These are phyloP conservation scores for Ariopsis seemanni DNA, from an alignment of 2,113 vertebrate genomes.

Conservation along the genomic window DNA sequence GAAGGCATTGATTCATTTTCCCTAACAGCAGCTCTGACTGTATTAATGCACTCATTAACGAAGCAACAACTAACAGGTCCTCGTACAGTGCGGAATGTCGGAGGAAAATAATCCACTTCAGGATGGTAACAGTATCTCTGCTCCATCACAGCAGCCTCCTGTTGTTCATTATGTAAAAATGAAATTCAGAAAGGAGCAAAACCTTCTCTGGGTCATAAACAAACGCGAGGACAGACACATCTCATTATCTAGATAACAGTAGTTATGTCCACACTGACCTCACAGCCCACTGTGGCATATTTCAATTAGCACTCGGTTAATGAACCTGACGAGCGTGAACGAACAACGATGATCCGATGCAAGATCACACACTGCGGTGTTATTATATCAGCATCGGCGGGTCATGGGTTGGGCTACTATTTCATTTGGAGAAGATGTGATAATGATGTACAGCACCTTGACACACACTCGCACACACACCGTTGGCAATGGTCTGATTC, in stretches of 20 bases:
- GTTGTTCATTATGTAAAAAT: background rate
- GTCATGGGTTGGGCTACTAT: background rate
- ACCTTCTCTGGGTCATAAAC: background rate
- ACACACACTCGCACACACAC: background rate
- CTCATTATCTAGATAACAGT: background rate
- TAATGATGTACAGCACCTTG: background rate
- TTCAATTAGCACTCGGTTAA: constrained; percentile 3
- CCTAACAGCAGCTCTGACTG: background rate
- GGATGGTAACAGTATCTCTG: too few relatives aligned
- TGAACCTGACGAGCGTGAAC: background rate
- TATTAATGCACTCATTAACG: too few relatives aligned
- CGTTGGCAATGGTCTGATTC: background rate
- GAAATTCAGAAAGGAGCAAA: background rate
- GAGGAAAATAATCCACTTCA: too few relatives aligned
- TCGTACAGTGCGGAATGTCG: too few relatives aligned
- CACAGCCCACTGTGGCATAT: background rate
- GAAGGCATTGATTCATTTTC: background rate
- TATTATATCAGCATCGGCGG: background rate
- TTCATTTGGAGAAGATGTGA: background rate
- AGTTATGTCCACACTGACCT: background rate
- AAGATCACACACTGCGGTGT: background rate
- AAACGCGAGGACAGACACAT: background rate
- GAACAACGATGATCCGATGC: background rate
- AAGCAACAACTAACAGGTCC: too few relatives aligned
- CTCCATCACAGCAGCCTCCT: too few relatives aligned